These are phyloP conservation scores for Tenthredo distinguenda DNA, from an alignment of 2,888 invertebrate genomes.

Conservation along the genomic window DNA sequence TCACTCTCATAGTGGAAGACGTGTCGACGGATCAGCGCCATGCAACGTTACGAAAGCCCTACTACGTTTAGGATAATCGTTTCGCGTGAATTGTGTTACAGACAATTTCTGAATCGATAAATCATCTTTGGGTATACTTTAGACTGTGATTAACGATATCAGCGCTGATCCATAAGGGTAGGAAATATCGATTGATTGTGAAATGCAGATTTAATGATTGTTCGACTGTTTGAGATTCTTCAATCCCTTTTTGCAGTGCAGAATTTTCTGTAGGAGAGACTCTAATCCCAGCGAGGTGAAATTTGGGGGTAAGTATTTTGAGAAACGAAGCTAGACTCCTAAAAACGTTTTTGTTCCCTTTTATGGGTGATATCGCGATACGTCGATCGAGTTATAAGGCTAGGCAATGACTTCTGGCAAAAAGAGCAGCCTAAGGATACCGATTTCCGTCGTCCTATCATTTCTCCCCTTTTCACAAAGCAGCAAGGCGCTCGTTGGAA, in stretches of 20 bases:
- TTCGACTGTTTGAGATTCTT: background rate
- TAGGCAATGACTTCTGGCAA: background rate
- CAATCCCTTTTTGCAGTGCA: background rate
- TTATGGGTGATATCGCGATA: background rate
- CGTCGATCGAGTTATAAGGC: background rate
- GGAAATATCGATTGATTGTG: background rate
- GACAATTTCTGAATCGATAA: background rate
- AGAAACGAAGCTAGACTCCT: background rate
- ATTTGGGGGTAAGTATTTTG: background rate
- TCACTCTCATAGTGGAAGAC: background rate
- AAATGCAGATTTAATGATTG: background rate
- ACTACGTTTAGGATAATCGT: background rate
- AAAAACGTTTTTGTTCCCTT: background rate
- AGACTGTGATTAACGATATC: background rate
- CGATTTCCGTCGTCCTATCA: constrained; percentile 19
- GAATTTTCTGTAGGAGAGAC: background rate
- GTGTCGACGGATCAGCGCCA: background rate
- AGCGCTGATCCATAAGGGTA: background rate
- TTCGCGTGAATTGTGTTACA: background rate
- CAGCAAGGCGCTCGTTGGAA: constrained; percentile 13
- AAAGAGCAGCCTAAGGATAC: background rate
- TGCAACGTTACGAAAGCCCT: background rate
- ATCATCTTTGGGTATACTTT: background rate
- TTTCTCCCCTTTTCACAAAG: background rate
- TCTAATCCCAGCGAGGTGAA: background rate